Base-by-base conservation (phyloP, 1,140 invertebrate species). In the Homalodisca vitripennis region DNA sequence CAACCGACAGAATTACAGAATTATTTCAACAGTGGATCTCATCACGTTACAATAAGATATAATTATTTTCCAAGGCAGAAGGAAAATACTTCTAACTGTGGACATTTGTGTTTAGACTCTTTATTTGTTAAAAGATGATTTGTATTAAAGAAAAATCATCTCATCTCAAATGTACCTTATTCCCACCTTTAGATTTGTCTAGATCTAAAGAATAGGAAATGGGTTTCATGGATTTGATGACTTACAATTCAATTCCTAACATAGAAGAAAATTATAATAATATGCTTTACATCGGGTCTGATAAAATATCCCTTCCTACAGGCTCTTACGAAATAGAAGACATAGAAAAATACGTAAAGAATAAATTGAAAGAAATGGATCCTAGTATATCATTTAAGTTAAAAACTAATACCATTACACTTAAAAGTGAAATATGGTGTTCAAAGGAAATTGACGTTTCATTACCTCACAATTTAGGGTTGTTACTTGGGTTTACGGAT, bases 161-260 rank as follows among this genome's bases (percentile, higher is more conserved):
- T 10, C 27, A 17, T 3, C 10, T 70, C 12, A 57, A 27, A 3
- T 47, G 32, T 46, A 30, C n/a, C 1, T 32, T 67, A 32, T 67
- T 70, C 24, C 65, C 34, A 48, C 53, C 51, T 0, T 2, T 67
- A 26, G 1, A 67, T 31, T 10, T 55, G 17, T 27, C 29, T 14
- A 14, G 17, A 17, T 12, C 48, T 1, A 30, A n/a, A 24, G 27
- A 14, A 55, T 65, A 31, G 63, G 63, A 65, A 13, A 34, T 65
- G 20, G 63, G 63, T 10, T 41, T 65, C n/a, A 2, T 34, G 22
- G 29, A 3, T 53, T 47, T 70, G n/a, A 24, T 46, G 32, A 62
- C 53, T 3, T 57, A 60, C 53, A 70, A 67, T 29, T 27, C 48
- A 13, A 67, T 70, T 20, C 64, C 64, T 1, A 70, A 67, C 30